phyloP scores from a whole-genome alignment of 2,888 invertebrate genomes.

The Bellardia pandia region DNA sequence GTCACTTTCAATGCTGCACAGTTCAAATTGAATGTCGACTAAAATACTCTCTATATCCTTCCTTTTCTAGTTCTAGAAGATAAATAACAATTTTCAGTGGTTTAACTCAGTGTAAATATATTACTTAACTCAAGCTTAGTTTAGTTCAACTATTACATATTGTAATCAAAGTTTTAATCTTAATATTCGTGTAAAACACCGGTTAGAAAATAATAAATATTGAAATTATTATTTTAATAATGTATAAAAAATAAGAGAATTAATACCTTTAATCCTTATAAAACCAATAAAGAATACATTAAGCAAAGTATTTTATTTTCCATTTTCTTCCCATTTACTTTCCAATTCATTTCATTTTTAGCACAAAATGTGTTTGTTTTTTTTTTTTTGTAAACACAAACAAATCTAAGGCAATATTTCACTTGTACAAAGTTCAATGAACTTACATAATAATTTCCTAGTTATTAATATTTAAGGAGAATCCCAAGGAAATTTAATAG shows the following conservation, averaged over 20 bases:
- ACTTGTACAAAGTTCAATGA: background rate
- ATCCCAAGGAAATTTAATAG: background rate
- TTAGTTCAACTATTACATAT: too few species aligned
- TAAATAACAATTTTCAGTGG: too few species aligned
- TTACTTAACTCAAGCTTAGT: too few species aligned
- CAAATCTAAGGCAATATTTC: background rate
- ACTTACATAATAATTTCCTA: background rate
- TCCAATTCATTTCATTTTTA: constrained; percentile 4
- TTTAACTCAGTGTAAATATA: too few species aligned
- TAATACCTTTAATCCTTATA: background rate
- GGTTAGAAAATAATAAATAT: too few species aligned
- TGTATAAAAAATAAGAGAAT: background rate
- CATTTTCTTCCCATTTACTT: background rate
- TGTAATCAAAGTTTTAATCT: too few species aligned
- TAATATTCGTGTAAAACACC: too few species aligned
- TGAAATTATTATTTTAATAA: too few species aligned
- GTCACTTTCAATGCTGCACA: too few species aligned
- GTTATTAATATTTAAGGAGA: background rate
- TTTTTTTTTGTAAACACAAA: background rate
- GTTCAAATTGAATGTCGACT: too few species aligned
- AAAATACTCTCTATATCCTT: too few species aligned
- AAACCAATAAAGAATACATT: background rate
- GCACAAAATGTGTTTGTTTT: background rate
- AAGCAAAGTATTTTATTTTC: background rate
- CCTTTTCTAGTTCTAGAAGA: too few species aligned